These are phyloP conservation scores for Camptogramma bilineatum DNA, from an alignment of 2,888 invertebrate genomes.

Conservation along the genomic window DNA sequence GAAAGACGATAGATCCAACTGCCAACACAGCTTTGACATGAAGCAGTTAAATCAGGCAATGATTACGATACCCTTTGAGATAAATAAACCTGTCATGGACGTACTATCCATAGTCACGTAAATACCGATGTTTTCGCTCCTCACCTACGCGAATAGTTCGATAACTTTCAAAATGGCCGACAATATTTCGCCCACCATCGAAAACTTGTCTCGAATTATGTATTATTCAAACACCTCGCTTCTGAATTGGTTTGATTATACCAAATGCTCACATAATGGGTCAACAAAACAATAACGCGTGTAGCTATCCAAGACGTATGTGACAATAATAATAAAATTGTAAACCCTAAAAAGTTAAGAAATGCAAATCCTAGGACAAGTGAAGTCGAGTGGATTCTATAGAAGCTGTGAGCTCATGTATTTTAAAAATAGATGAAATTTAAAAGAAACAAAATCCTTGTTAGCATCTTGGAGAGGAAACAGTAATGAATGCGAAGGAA, in stretches of 20 bases:
- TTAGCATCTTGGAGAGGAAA: slow-evolving; percentile 21
- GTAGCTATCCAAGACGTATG: too few relatives aligned
- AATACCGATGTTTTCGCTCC: slow-evolving; percentile 65
- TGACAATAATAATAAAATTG: too few relatives aligned
- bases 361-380: too few relatives aligned
- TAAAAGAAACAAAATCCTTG: slow-evolving; percentile 8
- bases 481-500: slow-evolving; percentile 26
- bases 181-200: slow-evolving; percentile 71
- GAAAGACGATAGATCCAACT: neutral
- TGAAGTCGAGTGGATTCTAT: too few relatives aligned
- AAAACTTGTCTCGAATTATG: slow-evolving; percentile 55
- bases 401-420: too few relatives aligned
- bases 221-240: slow-evolving; percentile 53
- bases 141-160: slow-evolving; percentile 71
- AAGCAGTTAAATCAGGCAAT: neutral
- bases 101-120: slow-evolving; percentile 43
- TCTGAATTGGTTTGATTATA: slow-evolving; percentile 44
- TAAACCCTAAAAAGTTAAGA: too few relatives aligned
- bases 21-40: neutral
- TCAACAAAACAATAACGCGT: neutral
- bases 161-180: slow-evolving; percentile 75
- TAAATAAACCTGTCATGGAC: slow-evolving; percentile 10
- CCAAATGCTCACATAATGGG: slow-evolving; percentile 28
- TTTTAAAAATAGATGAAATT: neutral
- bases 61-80: neutral